phyloP scores from a whole-genome alignment of 92 coral and sea anemone species.

The Phenganax subtilis region DNA sequence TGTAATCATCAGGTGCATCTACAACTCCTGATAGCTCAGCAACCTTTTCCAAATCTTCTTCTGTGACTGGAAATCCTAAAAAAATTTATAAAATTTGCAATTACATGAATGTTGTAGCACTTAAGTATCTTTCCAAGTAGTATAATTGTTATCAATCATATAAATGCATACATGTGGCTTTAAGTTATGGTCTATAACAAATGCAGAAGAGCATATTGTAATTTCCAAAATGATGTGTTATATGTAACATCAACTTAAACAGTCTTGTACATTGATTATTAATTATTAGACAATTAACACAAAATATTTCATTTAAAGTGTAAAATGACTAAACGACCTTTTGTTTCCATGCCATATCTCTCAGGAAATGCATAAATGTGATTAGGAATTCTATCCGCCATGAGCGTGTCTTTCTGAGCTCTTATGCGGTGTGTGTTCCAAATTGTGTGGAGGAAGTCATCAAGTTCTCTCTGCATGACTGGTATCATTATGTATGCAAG shows the following conservation, averaged over 20 bases:
- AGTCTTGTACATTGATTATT: too few relatives aligned
- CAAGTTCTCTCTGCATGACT: constrained; percentile 13
- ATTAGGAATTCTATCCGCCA: constrained; percentile 5
- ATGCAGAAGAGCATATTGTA: too few relatives aligned
- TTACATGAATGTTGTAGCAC: background rate
- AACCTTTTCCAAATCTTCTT: background rate
- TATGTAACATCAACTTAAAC: too few relatives aligned
- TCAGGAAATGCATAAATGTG: constrained; percentile 3
- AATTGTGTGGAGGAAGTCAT: background rate
- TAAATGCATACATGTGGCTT: background rate
- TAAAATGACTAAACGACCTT: background rate
- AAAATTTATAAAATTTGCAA: background rate
- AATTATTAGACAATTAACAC: too few relatives aligned
- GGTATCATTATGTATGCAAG: constrained; percentile 2
- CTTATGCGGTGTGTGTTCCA: constrained; percentile 22
- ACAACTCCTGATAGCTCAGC: background rate
- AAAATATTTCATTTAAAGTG: too few relatives aligned
- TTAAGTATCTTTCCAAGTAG: background rate
- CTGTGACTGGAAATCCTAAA: background rate
- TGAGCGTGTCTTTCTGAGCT: constrained; percentile 4
- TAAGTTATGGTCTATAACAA: too few relatives aligned
- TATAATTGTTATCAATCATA: background rate
- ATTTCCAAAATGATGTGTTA: too few relatives aligned
- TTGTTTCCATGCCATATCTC: constrained; percentile 4
- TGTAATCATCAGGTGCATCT: constrained; percentile 2